These are phyloP conservation scores for Lobophora halterata DNA, from an alignment of 2,888 invertebrate genomes.

Conservation along the genomic window DNA sequence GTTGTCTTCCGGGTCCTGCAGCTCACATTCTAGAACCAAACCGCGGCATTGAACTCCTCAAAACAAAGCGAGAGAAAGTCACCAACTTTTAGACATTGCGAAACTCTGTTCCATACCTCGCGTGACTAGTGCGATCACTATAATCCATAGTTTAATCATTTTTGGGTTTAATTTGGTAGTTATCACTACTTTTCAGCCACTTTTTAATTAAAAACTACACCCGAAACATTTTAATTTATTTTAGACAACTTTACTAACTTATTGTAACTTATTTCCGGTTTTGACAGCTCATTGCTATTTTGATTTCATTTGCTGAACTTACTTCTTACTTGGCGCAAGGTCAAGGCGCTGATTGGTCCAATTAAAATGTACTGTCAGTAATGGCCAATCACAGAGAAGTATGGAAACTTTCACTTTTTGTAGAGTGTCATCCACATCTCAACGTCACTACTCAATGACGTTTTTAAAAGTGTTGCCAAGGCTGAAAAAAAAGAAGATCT, in stretches of 20 bases:
- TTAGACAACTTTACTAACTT: constrained; percentile 17
- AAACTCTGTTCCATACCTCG: constrained; percentile 43
- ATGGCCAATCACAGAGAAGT: constrained; percentile 41
- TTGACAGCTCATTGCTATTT: constrained; percentile 46
- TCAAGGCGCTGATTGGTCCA: constrained; percentile 40
- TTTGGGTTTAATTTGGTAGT: constrained; percentile 32
- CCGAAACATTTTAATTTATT: constrained; percentile 48
- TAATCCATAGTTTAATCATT: constrained; percentile 52
- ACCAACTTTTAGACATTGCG: constrained; percentile 8
- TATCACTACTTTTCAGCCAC: constrained; percentile 34
- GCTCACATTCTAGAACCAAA: constrained; percentile 56
- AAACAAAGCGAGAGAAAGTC: constrained; percentile 52
- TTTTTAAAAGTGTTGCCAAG: too few species aligned
- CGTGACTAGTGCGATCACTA: constrained; percentile 46
- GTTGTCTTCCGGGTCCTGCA: constrained; percentile 85
- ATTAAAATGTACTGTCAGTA: not conserved
- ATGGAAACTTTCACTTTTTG: constrained; percentile 63
- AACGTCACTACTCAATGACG: too few species aligned
- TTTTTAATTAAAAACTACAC: constrained; percentile 38
- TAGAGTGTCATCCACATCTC: too few species aligned
- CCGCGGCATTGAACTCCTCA: constrained; percentile 23
- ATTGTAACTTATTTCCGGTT: constrained; percentile 42
- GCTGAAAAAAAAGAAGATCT: too few species aligned
- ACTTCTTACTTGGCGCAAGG: constrained; percentile 30
- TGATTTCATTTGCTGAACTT: constrained; percentile 25